Conservation (phyloP, 2,113 vertebrate genomes). For the Eidolon helvum region DNA sequence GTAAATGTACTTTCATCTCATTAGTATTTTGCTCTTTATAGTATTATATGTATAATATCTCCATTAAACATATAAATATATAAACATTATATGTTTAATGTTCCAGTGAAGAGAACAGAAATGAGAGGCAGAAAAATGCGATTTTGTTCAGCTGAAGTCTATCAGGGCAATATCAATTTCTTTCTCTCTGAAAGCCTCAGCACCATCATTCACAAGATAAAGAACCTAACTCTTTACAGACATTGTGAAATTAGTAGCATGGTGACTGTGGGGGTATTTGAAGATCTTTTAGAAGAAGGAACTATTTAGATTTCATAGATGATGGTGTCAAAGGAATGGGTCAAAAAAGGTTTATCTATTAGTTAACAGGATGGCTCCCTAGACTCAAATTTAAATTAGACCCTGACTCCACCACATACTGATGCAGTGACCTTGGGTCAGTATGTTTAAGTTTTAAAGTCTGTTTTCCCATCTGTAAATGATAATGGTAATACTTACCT, state of each 20-base stretch:
- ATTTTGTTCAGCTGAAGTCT: neutral
- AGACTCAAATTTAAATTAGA: neutral
- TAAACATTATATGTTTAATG: neutral
- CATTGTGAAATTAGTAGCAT: neutral
- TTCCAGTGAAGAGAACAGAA: neutral
- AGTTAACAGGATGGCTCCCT: neutral
- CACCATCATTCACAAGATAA: neutral
- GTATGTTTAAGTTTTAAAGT: neutral
- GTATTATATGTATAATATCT: neutral
- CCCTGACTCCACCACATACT: neutral
- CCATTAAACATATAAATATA: neutral
- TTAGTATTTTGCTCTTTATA: conserved; percentile 11
- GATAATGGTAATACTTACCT: neutral
- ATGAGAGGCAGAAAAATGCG: neutral
- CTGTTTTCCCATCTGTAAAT: neutral
- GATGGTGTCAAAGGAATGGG: neutral
- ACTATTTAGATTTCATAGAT: conserved; percentile 6
- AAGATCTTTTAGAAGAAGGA: neutral
- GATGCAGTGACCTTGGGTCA: neutral
- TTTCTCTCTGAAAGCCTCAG: neutral
- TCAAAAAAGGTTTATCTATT: neutral
- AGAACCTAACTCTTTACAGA: neutral
- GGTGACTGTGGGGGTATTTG: neutral
- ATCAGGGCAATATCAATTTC: neutral
- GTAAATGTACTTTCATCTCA: neutral